A percentile compares a stretch with the other conserved stretches of the same genome.
phyloP scores from a whole-genome alignment of 2,888 invertebrate genomes.

The Cryptus armator region DNA sequence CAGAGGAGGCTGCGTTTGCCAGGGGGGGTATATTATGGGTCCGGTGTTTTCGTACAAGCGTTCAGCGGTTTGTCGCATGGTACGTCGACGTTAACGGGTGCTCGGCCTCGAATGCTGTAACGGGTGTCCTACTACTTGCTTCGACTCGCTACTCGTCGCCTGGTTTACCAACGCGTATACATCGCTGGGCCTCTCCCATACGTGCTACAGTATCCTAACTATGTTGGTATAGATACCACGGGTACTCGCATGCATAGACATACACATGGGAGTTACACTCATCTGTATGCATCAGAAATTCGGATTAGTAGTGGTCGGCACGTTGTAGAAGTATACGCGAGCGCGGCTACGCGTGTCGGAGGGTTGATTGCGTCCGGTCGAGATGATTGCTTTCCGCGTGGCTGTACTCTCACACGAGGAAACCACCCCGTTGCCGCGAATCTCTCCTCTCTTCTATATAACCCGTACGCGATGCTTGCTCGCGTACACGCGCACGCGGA shows the following conservation, averaged over 20 bases:
- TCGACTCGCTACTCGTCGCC: slow-evolving; percentile 43
- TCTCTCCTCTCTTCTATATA: slow-evolving; percentile 33
- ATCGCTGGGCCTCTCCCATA: not conserved
- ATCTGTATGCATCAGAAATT: not conserved
- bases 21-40: slow-evolving; percentile 47
- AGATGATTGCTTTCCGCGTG: slow-evolving; percentile 84
- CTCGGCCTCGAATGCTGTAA: slow-evolving; percentile 52
- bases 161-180: slow-evolving; percentile 27
- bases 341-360: slow-evolving; percentile 70
- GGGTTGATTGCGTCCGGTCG: slow-evolving; percentile 84
- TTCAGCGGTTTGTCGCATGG: slow-evolving; percentile 70
- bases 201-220: not conserved
- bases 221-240: not conserved
- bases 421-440: slow-evolving; percentile 47
- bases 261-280: not conserved
- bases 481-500: slow-evolving; percentile 55
- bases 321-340: slow-evolving; percentile 58
- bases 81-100: slow-evolving; percentile 65
- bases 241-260: not conserved
- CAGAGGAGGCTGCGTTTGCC: not conserved
- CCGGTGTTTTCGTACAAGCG: slow-evolving; percentile 72
- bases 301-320: slow-evolving; percentile 64
- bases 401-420: slow-evolving; percentile 72
- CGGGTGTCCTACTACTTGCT: slow-evolving; percentile 70
- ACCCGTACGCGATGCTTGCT: slow-evolving; percentile 25